A percentile compares a stretch with the other conserved stretches of the same genome.
Conservation (phyloP, 2,888 invertebrate species). For the Acleris emargana region DNA sequence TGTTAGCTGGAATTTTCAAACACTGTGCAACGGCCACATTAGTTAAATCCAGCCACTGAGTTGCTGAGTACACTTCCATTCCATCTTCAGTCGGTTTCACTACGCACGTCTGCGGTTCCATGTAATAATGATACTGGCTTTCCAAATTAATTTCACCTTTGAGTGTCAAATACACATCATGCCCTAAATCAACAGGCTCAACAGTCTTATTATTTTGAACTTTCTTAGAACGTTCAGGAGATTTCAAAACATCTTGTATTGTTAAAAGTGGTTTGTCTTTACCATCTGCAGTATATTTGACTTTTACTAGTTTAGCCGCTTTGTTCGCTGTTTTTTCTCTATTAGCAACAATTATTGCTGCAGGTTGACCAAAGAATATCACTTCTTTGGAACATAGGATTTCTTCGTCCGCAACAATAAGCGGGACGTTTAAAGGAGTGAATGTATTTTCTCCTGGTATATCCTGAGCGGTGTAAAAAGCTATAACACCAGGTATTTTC, state of each 20-base stretch:
- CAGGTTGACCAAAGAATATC: slow-evolving; percentile 85
- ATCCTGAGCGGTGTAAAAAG: slow-evolving; percentile 84
- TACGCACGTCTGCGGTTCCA: slow-evolving; percentile 86
- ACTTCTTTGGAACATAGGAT: slow-evolving; percentile 73
- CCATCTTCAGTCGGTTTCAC: slow-evolving; percentile 85
- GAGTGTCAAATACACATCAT: slow-evolving; percentile 35
- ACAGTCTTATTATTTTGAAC: slow-evolving; percentile 45
- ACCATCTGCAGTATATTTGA: slow-evolving; percentile 67
- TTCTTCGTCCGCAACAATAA: slow-evolving; percentile 53
- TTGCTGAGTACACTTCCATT: slow-evolving; percentile 81
- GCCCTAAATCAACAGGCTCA: slow-evolving; percentile 48
- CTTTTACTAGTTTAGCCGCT: slow-evolving; percentile 79
- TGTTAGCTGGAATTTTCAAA: slow-evolving; percentile 72
- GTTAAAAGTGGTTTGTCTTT: slow-evolving; percentile 55
- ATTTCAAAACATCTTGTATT: slow-evolving; percentile 61
- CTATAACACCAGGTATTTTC: slow-evolving; percentile 83
- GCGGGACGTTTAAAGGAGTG: slow-evolving; percentile 31
- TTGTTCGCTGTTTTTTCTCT: slow-evolving; percentile 79
- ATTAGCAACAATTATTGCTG: slow-evolving; percentile 87
- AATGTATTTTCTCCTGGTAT: slow-evolving; percentile 82
- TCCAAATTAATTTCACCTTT: slow-evolving; percentile 38
- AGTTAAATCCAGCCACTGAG: slow-evolving; percentile 81
- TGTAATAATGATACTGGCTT: slow-evolving; percentile 86
- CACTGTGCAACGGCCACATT: slow-evolving; percentile 74
- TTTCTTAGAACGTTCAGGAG: slow-evolving; percentile 48